Evolutionary conservation across 2,797 vertebrate species (phyloP), one percentile per base, ranked within the genome.

Genomic region (Miichthys miiuy): DNA sequence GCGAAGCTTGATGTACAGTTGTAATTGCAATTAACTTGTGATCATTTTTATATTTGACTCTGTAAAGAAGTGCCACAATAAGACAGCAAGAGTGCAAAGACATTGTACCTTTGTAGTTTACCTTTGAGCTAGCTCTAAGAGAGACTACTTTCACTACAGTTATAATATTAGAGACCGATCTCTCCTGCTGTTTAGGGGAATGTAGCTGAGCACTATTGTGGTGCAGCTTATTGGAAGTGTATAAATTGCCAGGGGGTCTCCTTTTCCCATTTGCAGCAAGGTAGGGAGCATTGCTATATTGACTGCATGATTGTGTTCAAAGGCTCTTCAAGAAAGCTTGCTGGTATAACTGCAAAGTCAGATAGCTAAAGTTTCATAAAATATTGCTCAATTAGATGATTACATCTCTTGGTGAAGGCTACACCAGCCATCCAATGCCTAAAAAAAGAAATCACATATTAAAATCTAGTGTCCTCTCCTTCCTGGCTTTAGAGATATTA

Each of bases 201-300:
- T 51, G 20, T 38, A 69, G 55, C 42, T 52, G 47, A 75, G 54
- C 44, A 79, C 67, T 77, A 51, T 47, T 57, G 44, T 71, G 61
- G 48, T 80, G 79, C 57, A 82, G 77, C 34, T 70, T 74, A 81
- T 52, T 75, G 74, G 58, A 56, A 57, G 30, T 52, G 57, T 77
- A 48, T 77, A 73, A 72, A 88, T 85, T 82, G 74, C 55, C 72
- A 60, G 20, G 55, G 46, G 86, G 54, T 75, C 64, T 79, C 68
- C 8, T 65, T 77, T 64, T 69, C 72, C 63, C 69, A 75, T 55
- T 82, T 75, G 82, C 74, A 87, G 46, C 51, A 62, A 51, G 41
- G 68, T 51, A 67, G 55, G 66, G 67, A 44, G 54, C 50, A 25
- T 73, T 60, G 68, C 47, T 62, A 9, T 73, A 72, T 51, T 70